Evolutionary conservation across 2,113 vertebrate genomes (phyloP).

Genomic region (Podiceps cristatus): DNA sequence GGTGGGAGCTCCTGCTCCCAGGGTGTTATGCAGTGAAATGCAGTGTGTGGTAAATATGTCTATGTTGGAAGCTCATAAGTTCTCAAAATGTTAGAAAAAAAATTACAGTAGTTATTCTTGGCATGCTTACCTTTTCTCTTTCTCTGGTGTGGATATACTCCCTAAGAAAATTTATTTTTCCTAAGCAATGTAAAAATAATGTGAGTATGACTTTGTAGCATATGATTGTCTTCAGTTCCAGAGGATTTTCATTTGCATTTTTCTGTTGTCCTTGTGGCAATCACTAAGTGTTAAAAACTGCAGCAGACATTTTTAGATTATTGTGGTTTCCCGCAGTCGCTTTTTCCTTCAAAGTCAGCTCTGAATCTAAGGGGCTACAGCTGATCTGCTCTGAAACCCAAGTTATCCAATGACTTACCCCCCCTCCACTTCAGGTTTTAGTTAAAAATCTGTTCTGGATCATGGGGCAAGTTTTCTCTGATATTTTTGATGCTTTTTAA

Average conservation of each 20-base stretch:
- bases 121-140: neutral
- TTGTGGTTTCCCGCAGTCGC: slow-evolving; percentile 41
- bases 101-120: neutral
- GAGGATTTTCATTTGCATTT: slow-evolving; percentile 45
- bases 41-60: neutral
- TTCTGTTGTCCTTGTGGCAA: slow-evolving; percentile 41
- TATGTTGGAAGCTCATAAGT: neutral
- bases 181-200: neutral
- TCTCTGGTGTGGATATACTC: neutral
- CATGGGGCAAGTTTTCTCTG: neutral
- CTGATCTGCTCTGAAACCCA: neutral
- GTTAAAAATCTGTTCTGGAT: neutral
- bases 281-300: slow-evolving; percentile 56
- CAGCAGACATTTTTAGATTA: slow-evolving; percentile 31
- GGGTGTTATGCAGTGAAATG: neutral
- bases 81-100: neutral
- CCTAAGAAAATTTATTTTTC: neutral
- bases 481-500: neutral
- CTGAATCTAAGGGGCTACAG: neutral
- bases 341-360: slow-evolving; percentile 29
- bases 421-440: neutral
- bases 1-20: neutral
- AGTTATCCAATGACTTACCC: neutral
- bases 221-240: slow-evolving; percentile 39
- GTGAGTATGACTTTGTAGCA: slow-evolving; percentile 41